Conservation (phyloP, 2,797 vertebrate genomes). For the Iguana delicatissima region DNA sequence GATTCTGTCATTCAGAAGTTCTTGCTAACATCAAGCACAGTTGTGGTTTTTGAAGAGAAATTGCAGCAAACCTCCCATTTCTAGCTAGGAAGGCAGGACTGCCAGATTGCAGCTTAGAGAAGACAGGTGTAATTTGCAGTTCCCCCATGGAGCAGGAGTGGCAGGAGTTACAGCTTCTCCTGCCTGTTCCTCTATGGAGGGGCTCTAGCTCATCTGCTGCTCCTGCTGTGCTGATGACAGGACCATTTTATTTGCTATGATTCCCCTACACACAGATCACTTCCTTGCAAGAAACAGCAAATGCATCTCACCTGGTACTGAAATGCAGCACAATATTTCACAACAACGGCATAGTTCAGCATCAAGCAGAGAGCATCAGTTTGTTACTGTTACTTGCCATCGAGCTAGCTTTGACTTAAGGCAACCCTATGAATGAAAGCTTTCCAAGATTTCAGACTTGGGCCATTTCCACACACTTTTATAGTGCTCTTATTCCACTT, state of each 20-base stretch:
- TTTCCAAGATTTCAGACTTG: too few species aligned
- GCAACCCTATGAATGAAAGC: too few species aligned
- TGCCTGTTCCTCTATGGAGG: neutral
- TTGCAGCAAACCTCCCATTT: neutral
- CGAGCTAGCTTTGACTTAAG: too few species aligned
- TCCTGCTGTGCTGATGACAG: too few species aligned
- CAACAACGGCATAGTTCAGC: neutral
- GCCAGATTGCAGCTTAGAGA: neutral
- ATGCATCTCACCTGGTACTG: neutral
- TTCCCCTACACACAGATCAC: neutral
- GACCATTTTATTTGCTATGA: neutral
- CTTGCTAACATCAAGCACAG: slow-evolving; percentile 41
- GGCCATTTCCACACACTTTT: too few species aligned
- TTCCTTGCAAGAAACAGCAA: too few species aligned
- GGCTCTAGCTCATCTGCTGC: neutral
- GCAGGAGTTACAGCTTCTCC: neutral
- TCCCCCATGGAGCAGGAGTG: neutral
- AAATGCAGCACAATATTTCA: neutral
- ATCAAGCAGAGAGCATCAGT: neutral
- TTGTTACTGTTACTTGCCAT: too few species aligned
- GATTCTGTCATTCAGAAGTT: neutral
- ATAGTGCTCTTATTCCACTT: too few species aligned
- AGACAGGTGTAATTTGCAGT: neutral
- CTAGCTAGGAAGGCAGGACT: neutral
- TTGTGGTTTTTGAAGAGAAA: neutral